A percentile compares a stretch with the other conserved stretches of the same genome.
These are phyloP conservation scores for Eucidaris tribuloides DNA, from an alignment of 35 echinoderm and acorn worm genomes.

Conservation along the genomic window DNA sequence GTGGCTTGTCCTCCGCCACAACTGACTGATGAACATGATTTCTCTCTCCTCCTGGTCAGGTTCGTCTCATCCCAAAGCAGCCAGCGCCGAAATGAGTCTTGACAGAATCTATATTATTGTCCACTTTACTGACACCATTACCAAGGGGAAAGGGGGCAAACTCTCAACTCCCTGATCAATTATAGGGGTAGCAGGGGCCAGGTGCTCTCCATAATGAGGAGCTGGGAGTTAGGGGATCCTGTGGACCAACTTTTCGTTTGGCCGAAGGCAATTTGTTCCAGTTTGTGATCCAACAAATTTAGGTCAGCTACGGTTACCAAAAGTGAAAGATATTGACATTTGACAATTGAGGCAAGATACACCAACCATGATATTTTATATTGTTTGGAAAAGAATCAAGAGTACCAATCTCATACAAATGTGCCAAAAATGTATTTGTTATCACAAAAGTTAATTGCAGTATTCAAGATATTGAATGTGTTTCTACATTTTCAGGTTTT, in stretches of 20 bases:
- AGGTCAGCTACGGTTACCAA: background rate
- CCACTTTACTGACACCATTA: background rate
- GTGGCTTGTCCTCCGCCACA: no score
- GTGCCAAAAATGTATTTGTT: background rate
- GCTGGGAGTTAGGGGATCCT: background rate
- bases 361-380: background rate
- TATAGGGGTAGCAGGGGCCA: background rate
- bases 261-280: background rate
- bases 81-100: background rate
- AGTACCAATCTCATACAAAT: background rate
- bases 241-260: background rate
- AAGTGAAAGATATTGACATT: conserved; percentile 6
- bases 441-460: background rate
- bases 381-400: background rate
- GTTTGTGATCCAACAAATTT: conserved; percentile 13
- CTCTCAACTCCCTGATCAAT: conserved; percentile 6
- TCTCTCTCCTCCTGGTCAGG: no score
- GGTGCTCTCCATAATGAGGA: conserved; percentile 17
- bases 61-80: no score
- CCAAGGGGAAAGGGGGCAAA: background rate
- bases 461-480: background rate
- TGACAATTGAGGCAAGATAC: background rate
- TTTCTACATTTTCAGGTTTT: background rate
- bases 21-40: no score
- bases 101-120: conserved; percentile 23